Percentiles rank a stretch among this genome's conserved stretches.
Conservation (phyloP, 2,888 invertebrate genomes). For the Auanema freiburgensis region DNA sequence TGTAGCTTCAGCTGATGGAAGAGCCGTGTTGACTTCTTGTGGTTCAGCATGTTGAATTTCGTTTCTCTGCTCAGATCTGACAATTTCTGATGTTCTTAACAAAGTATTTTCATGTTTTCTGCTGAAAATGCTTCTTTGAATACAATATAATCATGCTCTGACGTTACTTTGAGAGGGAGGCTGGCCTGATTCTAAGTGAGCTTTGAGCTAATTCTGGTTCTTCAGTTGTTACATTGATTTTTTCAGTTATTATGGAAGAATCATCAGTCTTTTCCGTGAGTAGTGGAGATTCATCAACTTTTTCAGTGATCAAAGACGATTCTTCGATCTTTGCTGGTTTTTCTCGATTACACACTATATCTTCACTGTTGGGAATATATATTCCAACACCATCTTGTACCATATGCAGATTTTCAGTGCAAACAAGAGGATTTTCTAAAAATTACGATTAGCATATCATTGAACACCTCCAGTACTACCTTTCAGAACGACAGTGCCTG, state of each 20-base stretch:
- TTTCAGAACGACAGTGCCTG: conserved; percentile 62
- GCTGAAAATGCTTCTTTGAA: no score
- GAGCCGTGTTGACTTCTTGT: background rate
- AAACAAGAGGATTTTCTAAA: conserved; percentile 64
- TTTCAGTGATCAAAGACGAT: background rate
- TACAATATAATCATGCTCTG: no score
- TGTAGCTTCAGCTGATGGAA: background rate
- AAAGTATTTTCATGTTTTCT: no score
- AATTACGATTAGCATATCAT: background rate
- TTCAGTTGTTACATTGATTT: background rate
- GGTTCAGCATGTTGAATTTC: background rate
- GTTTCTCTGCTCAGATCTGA: background rate
- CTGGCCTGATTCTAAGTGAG: background rate
- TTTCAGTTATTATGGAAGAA: background rate
- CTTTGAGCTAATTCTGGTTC: conserved; percentile 7
- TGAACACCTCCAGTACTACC: conserved; percentile 45
- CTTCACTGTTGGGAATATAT: conserved; percentile 52
- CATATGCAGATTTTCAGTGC: conserved; percentile 63
- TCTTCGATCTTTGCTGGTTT: conserved; percentile 22
- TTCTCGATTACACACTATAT: conserved; percentile 53
- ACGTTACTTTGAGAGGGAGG: no score
- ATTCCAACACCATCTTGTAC: conserved; percentile 63
- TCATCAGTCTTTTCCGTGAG: background rate
- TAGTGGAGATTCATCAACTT: background rate
- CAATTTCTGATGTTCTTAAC: background rate